These are phyloP conservation scores for Poecile atricapillus DNA, from an alignment of 2,113 vertebrate genomes.

Conservation along the genomic window DNA sequence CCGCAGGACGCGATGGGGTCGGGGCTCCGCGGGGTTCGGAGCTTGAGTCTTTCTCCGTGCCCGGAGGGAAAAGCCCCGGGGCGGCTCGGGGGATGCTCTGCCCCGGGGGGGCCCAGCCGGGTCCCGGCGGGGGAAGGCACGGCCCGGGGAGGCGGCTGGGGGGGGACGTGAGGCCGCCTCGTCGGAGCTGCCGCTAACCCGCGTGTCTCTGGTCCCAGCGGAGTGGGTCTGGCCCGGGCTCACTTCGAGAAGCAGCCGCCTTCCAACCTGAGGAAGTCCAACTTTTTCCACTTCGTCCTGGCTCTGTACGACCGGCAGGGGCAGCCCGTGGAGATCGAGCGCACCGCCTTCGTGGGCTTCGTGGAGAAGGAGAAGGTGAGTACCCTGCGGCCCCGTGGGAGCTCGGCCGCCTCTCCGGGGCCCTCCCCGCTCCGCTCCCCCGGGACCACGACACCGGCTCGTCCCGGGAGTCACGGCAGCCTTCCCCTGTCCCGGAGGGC, in stretches of 20 bases:
- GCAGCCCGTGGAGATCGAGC: conserved; percentile 98
- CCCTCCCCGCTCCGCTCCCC: background rate
- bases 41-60: background rate
- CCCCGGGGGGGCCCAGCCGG: background rate
- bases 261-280: conserved; percentile 97
- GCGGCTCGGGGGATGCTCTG: background rate
- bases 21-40: background rate
- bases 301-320: conserved; percentile 97
- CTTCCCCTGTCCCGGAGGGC: background rate
- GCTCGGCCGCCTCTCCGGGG: background rate
- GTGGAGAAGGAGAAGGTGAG: conserved; percentile 98
- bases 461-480: background rate
- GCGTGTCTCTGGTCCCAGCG: conserved; percentile 82
- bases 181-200: conserved; percentile 51
- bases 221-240: conserved; percentile 96
- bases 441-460: background rate
- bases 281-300: conserved; percentile 99
- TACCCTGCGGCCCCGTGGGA: background rate
- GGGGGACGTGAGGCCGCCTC: background rate
- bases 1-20: background rate
- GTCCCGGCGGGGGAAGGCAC: background rate
- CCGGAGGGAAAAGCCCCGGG: background rate
- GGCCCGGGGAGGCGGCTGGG: background rate
- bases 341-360: conserved; percentile 94
- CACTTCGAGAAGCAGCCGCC: conserved; percentile 99